Percentiles rank a stretch among this genome's conserved stretches.
phyloP scores from a whole-genome alignment of 2,888 invertebrate genomes.

The Megastigmus dorsalis region DNA sequence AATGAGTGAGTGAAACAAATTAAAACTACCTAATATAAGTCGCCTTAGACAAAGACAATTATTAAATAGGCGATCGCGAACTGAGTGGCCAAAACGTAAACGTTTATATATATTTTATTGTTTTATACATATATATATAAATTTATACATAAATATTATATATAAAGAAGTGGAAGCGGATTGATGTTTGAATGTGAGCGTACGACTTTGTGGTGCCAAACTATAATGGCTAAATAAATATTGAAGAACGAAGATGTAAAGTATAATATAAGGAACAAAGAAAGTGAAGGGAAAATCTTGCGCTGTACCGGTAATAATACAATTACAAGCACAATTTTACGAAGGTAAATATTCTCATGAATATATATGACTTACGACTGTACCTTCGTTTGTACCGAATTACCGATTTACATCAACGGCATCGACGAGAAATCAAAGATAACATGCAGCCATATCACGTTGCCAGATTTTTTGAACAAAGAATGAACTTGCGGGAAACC shows the following conservation, averaged over 20 bases:
- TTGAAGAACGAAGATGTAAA: conserved; percentile 52
- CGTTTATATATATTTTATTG: conserved; percentile 72
- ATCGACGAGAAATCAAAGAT: conserved; percentile 56
- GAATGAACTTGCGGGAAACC: conserved; percentile 1
- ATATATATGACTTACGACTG: conserved; percentile 70
- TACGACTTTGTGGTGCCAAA: conserved; percentile 66
- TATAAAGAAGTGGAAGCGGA: conserved; percentile 44
- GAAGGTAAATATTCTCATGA: conserved; percentile 50
- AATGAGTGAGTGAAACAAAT: conserved; percentile 59
- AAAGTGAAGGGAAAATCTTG: conserved; percentile 45
- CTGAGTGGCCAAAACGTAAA: conserved; percentile 74
- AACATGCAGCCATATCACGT: conserved; percentile 60
- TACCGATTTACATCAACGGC: conserved; percentile 55
- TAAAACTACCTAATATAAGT: conserved; percentile 64
- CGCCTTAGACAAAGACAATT: conserved; percentile 71
- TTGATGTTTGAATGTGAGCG: conserved; percentile 38
- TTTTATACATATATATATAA: conserved; percentile 64
- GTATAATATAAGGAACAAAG: conserved; percentile 46
- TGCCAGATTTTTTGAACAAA: conserved; percentile 55
- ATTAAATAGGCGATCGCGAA: conserved; percentile 70
- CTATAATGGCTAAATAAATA: conserved; percentile 58
- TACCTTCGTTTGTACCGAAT: conserved; percentile 73
- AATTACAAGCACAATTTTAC: conserved; percentile 23
- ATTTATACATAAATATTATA: conserved; percentile 58
- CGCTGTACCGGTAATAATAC: conserved; percentile 49